Base-by-base conservation (phyloP, 2,113 vertebrate genomes). In the Cricetomys ansorgei region DNA sequence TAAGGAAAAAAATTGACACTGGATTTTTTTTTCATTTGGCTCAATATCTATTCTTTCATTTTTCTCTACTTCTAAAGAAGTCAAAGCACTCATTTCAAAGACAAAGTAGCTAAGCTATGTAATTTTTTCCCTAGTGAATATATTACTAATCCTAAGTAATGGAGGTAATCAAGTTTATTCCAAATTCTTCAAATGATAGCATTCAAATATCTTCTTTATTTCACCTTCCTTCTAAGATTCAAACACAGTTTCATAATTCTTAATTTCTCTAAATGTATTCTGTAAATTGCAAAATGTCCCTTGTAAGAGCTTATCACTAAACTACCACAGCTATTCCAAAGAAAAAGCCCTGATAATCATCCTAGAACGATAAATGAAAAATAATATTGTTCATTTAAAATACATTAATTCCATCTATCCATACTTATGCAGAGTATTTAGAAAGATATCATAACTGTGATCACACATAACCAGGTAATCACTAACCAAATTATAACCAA, bases 161-260 rank as follows among this genome's bases (percentile, higher is more conserved):
- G 40, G 25, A 19, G 13, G 2, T 65, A 75, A 93, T 69, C 48
- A 83, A 67, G 72, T 92, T 23, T 89, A 59, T 87, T 72, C 3
- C 43, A 97, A 77, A 72, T 11, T 89, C 27, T 83, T 83, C 45
- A 77, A 69, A 59, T 85, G 7, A 34, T 88, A 94, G 79, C 27
- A 85, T 55, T 37, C 34, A 89, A 80, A 70, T 64, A 7, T 75
- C 19, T 55, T 95, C n/a, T 73, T 34, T 5, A 50, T 70, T 85
- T 95, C 55, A 77, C 10, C 93, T 79, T 57, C 13, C 76, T 94
- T 72, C 7, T 0, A 64, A 45, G 7, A 73, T 27, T 73, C 12
- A 37, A 88, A 80, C 75, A 75, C 37, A 6, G 80, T 94, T 70
- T n/a, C 27, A 77, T 45, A 57, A 76, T 11, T 45, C n/a, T 27